Base-by-base conservation (phyloP, 2,888 invertebrate genomes). In the Pyralis farinalis region DNA sequence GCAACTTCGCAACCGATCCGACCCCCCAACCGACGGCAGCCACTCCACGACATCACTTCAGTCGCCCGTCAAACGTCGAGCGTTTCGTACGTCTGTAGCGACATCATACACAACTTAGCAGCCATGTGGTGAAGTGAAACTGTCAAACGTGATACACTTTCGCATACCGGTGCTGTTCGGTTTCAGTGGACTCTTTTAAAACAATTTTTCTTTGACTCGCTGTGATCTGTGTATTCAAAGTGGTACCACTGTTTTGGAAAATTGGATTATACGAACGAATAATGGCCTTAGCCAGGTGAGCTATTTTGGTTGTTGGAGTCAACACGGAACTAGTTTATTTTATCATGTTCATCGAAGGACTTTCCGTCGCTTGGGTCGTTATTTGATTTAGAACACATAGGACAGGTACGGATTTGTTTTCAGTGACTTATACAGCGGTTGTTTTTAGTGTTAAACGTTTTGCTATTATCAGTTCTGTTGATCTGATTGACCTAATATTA, bases 281-380 rank as follows among this genome's bases (percentile, higher is more conserved):
- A 78, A 88, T 88, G 88, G 88, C 88, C 83, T 87, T 88, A 88
- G 88, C 88, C 81, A 88, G 88, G 88, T 88, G 78, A 87, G 88
- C 79, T 88, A 87, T 88, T 87, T 86, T 80, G 70, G 85, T 84
- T 85, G 84, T 78, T 86, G 78, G 72, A 83, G 83, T 84, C 84
- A 85, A 86, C 84, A 68, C 86, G 86, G 86, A 87, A 87, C 81
- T 85, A 77, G 77, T 83, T 79, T 81, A 76, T 79, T 83, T 83
- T 79, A 79, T 77, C 76, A 75, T 81, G 69, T 68, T 72, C 74
- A 66, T 75, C 80, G 79, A 83, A 79, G 82, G 79, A 81, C 75
- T 74, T 73, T 74, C 61, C 71, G 71, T 64, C 65, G 65, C 59
- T 74, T 69, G 63, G 61, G 64, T 68, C 59, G 60, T 63, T 69